These are phyloP conservation scores for Galeopterus variegatus DNA, from an alignment of 2,113 vertebrate genomes.

Conservation along the genomic window DNA sequence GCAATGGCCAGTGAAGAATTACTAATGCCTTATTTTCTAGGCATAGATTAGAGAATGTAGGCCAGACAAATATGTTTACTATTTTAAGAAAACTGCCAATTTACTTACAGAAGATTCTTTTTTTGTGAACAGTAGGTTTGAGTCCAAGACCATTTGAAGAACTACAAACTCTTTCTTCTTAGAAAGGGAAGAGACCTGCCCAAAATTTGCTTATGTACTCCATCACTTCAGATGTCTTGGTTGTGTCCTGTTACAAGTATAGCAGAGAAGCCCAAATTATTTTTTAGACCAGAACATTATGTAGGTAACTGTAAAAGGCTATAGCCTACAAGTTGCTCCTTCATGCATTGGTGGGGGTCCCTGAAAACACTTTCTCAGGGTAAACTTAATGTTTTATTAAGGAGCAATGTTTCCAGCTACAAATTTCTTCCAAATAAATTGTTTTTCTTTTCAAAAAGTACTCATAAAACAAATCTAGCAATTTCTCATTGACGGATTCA, in stretches of 20 bases:
- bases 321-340: neutral
- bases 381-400: constrained; percentile 71
- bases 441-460: constrained; percentile 63
- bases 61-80: constrained; percentile 64
- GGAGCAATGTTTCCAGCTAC: constrained; percentile 68
- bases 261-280: constrained; percentile 77
- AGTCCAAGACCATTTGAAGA: constrained; percentile 48
- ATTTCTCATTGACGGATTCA: constrained; percentile 53
- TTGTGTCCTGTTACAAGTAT: constrained; percentile 60
- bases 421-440: constrained; percentile 71
- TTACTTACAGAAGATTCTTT: constrained; percentile 68
- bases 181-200: constrained; percentile 5
- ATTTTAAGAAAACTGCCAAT: constrained; percentile 58
- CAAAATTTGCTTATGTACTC: constrained; percentile 59
- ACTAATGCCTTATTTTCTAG: constrained; percentile 76
- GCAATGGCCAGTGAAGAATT: constrained; percentile 65
- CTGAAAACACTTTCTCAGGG: constrained; percentile 78
- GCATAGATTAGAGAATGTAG: constrained; percentile 59
- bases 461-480: constrained; percentile 16
- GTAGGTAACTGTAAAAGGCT: constrained; percentile 4
- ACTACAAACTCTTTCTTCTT: constrained; percentile 24
- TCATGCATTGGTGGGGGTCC: neutral
- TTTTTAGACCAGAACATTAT: constrained; percentile 44
- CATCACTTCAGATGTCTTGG: constrained; percentile 15
- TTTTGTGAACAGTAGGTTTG: constrained; percentile 59